Conservation (phyloP, 1,140 invertebrate genomes). For the Diorhabda elongata region DNA sequence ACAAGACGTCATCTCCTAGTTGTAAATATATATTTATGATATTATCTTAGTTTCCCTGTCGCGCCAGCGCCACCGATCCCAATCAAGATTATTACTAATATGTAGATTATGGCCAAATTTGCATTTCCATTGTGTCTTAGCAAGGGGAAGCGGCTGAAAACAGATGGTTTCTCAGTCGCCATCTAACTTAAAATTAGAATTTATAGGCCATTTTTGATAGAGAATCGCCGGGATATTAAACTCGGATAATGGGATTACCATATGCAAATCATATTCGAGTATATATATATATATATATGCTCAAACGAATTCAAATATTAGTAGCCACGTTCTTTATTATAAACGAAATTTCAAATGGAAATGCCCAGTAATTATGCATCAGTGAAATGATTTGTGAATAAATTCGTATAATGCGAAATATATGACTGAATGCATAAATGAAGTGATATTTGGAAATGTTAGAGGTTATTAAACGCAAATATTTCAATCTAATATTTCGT, state of each 20-base stretch:
- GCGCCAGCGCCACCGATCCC: constrained; percentile 8
- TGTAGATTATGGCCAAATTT: constrained; percentile 16
- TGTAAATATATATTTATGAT: constrained; percentile 5
- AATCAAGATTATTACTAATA: constrained; percentile 21
- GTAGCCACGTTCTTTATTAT: too few species aligned
- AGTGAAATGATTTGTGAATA: too few species aligned
- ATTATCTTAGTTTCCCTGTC: constrained; percentile 4
- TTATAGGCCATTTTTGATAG: constrained; percentile 2
- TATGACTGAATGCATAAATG: too few species aligned
- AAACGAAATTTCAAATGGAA: too few species aligned
- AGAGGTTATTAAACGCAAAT: too few species aligned
- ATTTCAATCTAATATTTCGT: too few species aligned
- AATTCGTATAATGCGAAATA: too few species aligned
- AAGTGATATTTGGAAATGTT: too few species aligned
- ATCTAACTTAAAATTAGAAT: neutral
- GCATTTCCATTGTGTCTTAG: constrained; percentile 9
- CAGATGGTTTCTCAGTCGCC: constrained; percentile 7
- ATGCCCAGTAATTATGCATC: too few species aligned
- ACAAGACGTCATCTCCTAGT: neutral
- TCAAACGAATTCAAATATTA: too few species aligned
- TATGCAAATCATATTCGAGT: neutral
- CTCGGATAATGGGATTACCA: neutral
- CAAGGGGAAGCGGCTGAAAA: neutral
- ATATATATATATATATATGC: too few species aligned
- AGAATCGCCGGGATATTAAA: neutral